Base-by-base conservation (phyloP, 2,888 invertebrate genomes). In the Cryptus viduatorius region DNA sequence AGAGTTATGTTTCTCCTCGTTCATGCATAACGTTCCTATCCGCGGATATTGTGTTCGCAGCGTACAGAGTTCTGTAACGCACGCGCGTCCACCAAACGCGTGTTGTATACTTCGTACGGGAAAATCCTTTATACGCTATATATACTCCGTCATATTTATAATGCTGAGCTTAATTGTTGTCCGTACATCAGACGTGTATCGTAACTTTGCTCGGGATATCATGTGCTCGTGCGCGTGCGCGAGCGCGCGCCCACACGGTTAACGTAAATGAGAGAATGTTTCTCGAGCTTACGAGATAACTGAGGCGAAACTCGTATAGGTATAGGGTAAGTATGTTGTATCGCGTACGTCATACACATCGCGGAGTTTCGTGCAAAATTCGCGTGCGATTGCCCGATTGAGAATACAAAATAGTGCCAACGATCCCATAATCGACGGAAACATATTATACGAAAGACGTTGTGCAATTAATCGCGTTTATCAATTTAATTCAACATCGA, bases 141-240 rank as follows among this genome's bases (percentile, higher is more conserved):
- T 56, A 56, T 56, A 53, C 59, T 68, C 56, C 61, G 86, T 76
- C 65, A 87, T 89, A 90, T 90, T 90, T 90, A 91, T 90, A 91
- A 89, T 89, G 84, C 85, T 79, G 85, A 86, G 89, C 87, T 91
- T 91, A 90, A 90, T 90, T 90, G 89, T 90, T 90, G 89, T 89
- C 83, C 90, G 89, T 90, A 90, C 88, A 90, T 90, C 90, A 90
- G 83, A 50, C 84, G 77, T 59, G 87, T 87, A 88, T 90, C 90
- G 88, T 90, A 90, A 89, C 87, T 90, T 90, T 68, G 72, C 81
- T 87, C 87, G 84, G 84, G 88, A 86, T 88, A 89, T 85, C 64
- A 44, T 37, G 75, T 53, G 46, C 19, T 44, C 44, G 48, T 76
- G 88, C 90, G 88, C 44, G 48, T 76, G 88, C 90, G 88, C 90